phyloP scores from a whole-genome alignment of 1,140 invertebrate genomes.

The Zaprionus camerounensis region DNA sequence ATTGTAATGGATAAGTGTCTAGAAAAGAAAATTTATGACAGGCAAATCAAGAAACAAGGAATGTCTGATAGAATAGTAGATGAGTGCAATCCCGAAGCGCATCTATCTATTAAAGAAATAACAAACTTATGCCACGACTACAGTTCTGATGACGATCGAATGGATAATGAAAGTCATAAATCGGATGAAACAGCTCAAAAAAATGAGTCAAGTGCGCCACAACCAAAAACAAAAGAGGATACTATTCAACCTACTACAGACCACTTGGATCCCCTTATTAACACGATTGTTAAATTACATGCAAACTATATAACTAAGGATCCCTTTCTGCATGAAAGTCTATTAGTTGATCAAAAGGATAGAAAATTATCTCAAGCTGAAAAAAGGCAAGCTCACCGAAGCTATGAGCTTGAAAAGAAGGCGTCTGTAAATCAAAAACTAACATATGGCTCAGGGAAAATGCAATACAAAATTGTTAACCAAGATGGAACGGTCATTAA shows the following conservation, averaged over 20 bases:
- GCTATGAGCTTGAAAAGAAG: slow-evolving; percentile 97
- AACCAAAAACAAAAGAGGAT: slow-evolving; percentile 54
- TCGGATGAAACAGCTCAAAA: slow-evolving; percentile 17
- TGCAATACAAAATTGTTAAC: slow-evolving; percentile 86
- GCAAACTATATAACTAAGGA: slow-evolving; percentile 92
- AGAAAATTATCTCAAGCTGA: slow-evolving; percentile 97
- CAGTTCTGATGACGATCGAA: slow-evolving; percentile 90
- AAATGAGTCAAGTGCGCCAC: neutral
- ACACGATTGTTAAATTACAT: slow-evolving; percentile 88
- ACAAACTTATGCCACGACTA: slow-evolving; percentile 97
- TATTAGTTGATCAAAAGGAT: slow-evolving; percentile 97
- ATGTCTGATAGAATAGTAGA: slow-evolving; percentile 99
- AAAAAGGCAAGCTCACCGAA: slow-evolving; percentile 95
- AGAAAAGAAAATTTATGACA: slow-evolving; percentile 98
- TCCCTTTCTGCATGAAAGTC: slow-evolving; percentile 98
- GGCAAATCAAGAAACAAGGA: slow-evolving; percentile 98
- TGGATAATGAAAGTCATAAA: slow-evolving; percentile 35
- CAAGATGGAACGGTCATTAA: slow-evolving; percentile 86
- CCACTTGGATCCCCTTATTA: slow-evolving; percentile 93
- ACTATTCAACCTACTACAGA: slow-evolving; percentile 86
- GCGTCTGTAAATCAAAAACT: slow-evolving; percentile 87
- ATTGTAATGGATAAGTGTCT: slow-evolving; percentile 98
- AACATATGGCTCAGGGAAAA: slow-evolving; percentile 65
- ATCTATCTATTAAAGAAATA: slow-evolving; percentile 97
- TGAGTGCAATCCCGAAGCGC: slow-evolving; percentile 98